Conservation (phyloP, 2,113 vertebrate genomes). For the Passer montanus region DNA sequence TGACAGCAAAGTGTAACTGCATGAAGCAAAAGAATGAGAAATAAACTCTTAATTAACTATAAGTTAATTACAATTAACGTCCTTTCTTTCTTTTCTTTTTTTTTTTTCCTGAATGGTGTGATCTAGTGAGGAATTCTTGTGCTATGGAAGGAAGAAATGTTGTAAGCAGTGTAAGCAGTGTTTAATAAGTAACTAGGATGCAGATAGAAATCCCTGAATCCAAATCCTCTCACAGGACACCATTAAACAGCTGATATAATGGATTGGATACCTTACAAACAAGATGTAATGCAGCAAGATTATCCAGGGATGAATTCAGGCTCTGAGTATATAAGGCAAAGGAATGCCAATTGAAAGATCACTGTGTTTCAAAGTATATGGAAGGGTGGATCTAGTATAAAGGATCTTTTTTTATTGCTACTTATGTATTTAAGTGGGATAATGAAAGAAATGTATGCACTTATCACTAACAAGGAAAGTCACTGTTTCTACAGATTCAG, state of each 20-base stretch:
- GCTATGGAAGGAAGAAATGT: not conserved
- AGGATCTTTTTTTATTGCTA: not conserved
- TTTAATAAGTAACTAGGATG: not conserved
- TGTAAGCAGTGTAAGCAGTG: not conserved
- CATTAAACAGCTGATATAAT: not conserved
- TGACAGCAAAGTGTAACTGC: not conserved
- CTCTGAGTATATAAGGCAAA: not conserved
- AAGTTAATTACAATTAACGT: not conserved
- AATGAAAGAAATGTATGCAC: not conserved
- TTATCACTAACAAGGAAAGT: not conserved
- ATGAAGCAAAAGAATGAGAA: not conserved
- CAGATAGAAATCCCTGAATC: not conserved
- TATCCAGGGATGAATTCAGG: not conserved
- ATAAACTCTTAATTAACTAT: not conserved
- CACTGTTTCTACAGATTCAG: not conserved
- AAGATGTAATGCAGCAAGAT: not conserved
- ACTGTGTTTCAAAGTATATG: not conserved
- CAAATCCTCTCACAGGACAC: not conserved
- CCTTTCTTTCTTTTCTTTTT: not conserved
- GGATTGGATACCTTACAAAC: not conserved
- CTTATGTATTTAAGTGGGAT: not conserved
- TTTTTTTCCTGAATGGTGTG: not conserved
- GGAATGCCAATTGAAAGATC: not conserved
- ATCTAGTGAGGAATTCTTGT: not conserved
- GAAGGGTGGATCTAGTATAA: not conserved